Base-by-base conservation (phyloP, 2,113 vertebrate genomes). In the Lophura nycthemera region DNA sequence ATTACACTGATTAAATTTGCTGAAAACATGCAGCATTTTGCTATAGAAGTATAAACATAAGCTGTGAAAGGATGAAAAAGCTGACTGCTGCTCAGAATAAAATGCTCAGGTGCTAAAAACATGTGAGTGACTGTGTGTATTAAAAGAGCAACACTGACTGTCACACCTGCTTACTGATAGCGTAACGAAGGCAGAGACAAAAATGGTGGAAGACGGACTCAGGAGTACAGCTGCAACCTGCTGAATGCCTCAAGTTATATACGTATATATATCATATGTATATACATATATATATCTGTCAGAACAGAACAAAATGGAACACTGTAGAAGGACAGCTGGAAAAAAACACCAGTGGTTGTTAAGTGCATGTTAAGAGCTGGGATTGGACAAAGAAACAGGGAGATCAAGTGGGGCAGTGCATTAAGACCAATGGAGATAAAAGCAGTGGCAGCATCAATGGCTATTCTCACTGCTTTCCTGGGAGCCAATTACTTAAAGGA, bases 1-100 rank as follows among this genome's bases (percentile, higher is more conserved):
- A 96, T 96, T 94, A 92, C 4, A 60, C 85, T 95, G 94, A 96
- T 97, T 96, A 90, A 92, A 93, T 92, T 83, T 92, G 83, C 90
- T 96, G 82, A 94, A 97, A 95, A 95, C 85, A 90, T 56, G n/a
- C 67, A 71, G 61, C 83, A 92, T 95, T 97, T 94, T 93, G 74
- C 89, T 90, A 90, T 54, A 93, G 85, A 95, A 89, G 91, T 70
- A 81, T 95, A 96, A 97, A 96, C 94, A 96, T 52, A 82, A 40
- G 59, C 87, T 91, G 87, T 65, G 83, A 70, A 90, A 86, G 78
- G 43, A 75, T 43, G 64, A 77, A 78, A 82, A 82, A 74, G 90
- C 80, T 66, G 82, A 81, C 81, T 4, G 15, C 75, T 74, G 61
- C 13, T 95, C 78, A 82, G 86, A 36, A 92, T 16, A 90, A 93